phyloP scores from a whole-genome alignment of 2,888 invertebrate species.

The Drosophila meridionalis region DNA sequence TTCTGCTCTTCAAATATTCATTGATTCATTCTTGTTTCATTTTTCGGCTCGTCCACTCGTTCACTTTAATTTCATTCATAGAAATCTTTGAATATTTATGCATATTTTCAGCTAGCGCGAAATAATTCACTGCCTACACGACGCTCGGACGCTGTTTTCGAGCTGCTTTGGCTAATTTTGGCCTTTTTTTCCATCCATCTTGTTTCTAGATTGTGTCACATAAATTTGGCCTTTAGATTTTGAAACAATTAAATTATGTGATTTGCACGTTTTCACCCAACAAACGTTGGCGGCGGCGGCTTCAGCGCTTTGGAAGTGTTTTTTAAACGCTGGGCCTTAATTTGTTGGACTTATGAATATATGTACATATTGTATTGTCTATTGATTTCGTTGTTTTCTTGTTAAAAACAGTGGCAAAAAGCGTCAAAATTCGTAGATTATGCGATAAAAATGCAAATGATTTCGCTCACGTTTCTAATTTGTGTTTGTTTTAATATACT shows the following conservation, averaged over 20 bases:
- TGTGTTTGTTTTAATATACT: constrained; percentile 80
- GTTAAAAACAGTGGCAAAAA: constrained; percentile 76
- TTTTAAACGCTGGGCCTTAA: constrained; percentile 60
- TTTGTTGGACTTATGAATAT: constrained; percentile 49
- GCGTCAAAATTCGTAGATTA: constrained; percentile 78
- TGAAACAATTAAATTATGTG: constrained; percentile 78
- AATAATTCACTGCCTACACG: constrained; percentile 62
- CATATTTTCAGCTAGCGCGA: constrained; percentile 51
- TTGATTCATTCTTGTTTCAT: background rate
- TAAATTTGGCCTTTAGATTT: constrained; percentile 69
- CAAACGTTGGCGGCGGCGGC: constrained; percentile 48
- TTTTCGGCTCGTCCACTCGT: constrained; percentile 13
- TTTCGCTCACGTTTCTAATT: constrained; percentile 70
- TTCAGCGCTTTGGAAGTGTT: constrained; percentile 65
- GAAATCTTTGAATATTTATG: constrained; percentile 63
- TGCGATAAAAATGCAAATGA: constrained; percentile 75
- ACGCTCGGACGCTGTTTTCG: constrained; percentile 19
- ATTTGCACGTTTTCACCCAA: constrained; percentile 73
- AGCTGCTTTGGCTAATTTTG: constrained; percentile 67
- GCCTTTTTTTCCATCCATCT: constrained; percentile 33
- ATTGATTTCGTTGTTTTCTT: constrained; percentile 44
- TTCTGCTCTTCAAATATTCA: constrained; percentile 6
- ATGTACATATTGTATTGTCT: constrained; percentile 29
- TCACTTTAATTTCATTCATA: constrained; percentile 62
- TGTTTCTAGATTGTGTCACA: constrained; percentile 53